phyloP scores from a whole-genome alignment of 2,113 vertebrate species.

The Chrysochloris asiatica region DNA sequence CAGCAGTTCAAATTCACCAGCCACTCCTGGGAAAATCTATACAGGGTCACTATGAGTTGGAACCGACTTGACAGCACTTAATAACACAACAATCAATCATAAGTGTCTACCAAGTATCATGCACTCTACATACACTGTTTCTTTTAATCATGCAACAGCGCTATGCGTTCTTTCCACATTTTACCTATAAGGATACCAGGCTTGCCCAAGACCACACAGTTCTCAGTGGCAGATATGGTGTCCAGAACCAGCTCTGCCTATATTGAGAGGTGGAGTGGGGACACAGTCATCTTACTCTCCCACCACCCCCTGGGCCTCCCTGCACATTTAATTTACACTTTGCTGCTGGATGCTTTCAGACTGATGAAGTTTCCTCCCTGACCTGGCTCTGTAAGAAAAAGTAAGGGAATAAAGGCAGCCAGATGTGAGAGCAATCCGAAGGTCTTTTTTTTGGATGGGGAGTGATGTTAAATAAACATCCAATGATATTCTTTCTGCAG shows the following conservation, averaged over 20 bases:
- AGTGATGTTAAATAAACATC: conserved; percentile 84
- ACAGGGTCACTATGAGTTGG: too few species aligned
- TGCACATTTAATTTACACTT: conserved; percentile 74
- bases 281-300: background rate
- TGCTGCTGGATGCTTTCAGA: conserved; percentile 76
- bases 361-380: conserved; percentile 82
- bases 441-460: conserved; percentile 75
- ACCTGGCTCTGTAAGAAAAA: conserved; percentile 73
- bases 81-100: too few species aligned
- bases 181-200: background rate
- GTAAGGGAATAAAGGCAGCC: conserved; percentile 81
- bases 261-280: background rate
- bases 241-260: background rate
- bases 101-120: background rate
- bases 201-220: background rate
- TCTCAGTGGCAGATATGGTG: background rate
- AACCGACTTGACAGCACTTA: too few species aligned
- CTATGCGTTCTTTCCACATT: background rate
- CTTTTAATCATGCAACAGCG: background rate
- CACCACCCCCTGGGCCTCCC: conserved; percentile 13
- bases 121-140: too few species aligned
- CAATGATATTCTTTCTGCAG: conserved; percentile 83
- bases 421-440: conserved; percentile 84
- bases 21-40: too few species aligned
- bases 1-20: too few species aligned